Conservation (phyloP, 2,888 invertebrate genomes). For the Pyrrhosoma nymphula region DNA sequence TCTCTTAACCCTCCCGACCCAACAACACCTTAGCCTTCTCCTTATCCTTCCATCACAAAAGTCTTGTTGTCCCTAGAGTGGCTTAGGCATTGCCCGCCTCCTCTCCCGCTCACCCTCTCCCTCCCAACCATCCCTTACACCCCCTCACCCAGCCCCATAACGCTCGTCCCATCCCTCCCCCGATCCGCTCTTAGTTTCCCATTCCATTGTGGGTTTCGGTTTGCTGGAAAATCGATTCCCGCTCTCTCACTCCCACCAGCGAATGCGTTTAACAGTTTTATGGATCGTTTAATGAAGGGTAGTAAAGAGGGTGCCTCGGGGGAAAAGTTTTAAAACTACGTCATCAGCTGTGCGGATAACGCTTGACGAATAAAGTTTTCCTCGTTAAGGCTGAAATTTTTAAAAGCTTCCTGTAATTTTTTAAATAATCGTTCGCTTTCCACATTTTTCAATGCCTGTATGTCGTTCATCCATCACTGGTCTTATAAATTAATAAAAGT, state of each 20-base stretch:
- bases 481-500: no score
- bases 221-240: constrained; percentile 18
- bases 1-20: background rate
- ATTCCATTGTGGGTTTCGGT: constrained; percentile 15
- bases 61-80: background rate
- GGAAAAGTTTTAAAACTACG: background rate
- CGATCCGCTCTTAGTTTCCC: background rate
- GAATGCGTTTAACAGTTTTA: constrained; percentile 36
- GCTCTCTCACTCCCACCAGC: background rate
- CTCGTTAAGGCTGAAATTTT: background rate
- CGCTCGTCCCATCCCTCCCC: background rate
- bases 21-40: background rate
- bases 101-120: background rate
- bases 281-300: constrained; percentile 31
- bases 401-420: background rate
- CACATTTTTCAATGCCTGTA: background rate
- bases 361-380: background rate
- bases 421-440: background rate
- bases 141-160: background rate
- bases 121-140: background rate
- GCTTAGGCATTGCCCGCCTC: background rate
- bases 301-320: background rate
- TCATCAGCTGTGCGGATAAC: background rate
- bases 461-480: no score
- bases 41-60: constrained; percentile 35